Percentiles rank a stretch among this genome's conserved stretches.
phyloP scores from a whole-genome alignment of 35 echinoderm and acorn worm species.

The Apostichopus parvimensis region DNA sequence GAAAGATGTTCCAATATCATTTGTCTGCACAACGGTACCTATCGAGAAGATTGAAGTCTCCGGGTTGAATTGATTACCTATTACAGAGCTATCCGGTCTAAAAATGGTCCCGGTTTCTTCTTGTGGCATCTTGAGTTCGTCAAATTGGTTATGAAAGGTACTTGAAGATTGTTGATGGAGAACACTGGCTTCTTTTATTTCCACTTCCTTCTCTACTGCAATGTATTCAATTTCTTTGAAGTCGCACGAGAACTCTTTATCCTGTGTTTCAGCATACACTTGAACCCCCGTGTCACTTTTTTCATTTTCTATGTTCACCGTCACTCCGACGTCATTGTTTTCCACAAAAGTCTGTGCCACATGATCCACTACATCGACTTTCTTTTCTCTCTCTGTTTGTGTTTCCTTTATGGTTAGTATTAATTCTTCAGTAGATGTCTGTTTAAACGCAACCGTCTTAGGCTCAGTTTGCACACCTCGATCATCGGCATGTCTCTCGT shows the following conservation, averaged over 20 bases:
- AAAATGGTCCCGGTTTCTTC: background rate
- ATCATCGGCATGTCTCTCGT: slow-evolving; percentile 1
- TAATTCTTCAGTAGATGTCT: background rate
- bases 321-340: slow-evolving; percentile 19
- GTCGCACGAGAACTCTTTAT: slow-evolving; percentile 20
- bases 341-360: background rate
- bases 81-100: background rate
- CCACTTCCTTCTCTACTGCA: background rate
- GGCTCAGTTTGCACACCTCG: background rate
- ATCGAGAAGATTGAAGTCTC: slow-evolving; percentile 6
- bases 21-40: background rate
- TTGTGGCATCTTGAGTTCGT: background rate
- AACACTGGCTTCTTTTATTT: background rate
- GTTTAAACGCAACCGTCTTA: background rate
- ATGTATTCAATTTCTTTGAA: slow-evolving; percentile 7
- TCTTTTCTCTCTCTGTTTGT: slow-evolving; percentile 24
- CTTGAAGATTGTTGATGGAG: background rate
- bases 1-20: slow-evolving; percentile 9
- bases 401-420: background rate
- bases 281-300: background rate
- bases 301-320: slow-evolving; percentile 7
- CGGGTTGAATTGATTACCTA: background rate
- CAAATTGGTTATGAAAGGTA: slow-evolving; percentile 28
- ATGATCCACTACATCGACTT: background rate
- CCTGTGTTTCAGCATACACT: background rate